Percentiles rank a stretch among this genome's conserved stretches.
Evolutionary conservation across 2,888 invertebrate species (phyloP).

Genomic region (Sthenelais limicola): DNA sequence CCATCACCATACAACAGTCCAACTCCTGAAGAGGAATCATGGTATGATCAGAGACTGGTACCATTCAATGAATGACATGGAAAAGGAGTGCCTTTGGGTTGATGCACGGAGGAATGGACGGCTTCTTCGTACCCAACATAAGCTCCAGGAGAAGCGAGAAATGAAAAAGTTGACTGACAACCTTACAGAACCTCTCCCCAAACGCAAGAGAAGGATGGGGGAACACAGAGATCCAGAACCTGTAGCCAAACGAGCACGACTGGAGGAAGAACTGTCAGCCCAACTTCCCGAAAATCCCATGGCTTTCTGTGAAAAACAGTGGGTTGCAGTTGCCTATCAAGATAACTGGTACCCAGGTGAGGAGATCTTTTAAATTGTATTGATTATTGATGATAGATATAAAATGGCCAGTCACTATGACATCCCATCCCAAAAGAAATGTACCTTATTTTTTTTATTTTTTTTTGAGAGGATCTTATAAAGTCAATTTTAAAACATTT

Average conservation of each 20-base stretch:
- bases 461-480: no score
- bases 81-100: background rate
- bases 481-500: no score
- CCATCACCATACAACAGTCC: constrained; percentile 51
- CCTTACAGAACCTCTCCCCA: background rate
- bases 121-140: background rate
- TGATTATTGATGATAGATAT: no score
- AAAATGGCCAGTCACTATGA: no score
- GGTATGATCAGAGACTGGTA: constrained; percentile 47
- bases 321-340: constrained; percentile 22
- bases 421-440: no score
- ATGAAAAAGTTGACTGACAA: constrained; percentile 1
- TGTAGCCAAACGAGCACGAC: background rate
- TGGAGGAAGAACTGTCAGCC: background rate
- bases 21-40: constrained; percentile 50
- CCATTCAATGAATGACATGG: constrained; percentile 40
- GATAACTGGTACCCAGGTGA: constrained; percentile 24
- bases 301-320: background rate
- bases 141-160: background rate
- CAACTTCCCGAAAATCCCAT: background rate
- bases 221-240: background rate
- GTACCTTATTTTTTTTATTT: no score
- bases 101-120: constrained; percentile 6
- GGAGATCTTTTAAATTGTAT: no score
- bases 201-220: no score